Evolutionary conservation across 2,113 vertebrate genomes (phyloP), one percentile per base, ranked within the genome.

Genomic region (Porphyrio hochstetteri): DNA sequence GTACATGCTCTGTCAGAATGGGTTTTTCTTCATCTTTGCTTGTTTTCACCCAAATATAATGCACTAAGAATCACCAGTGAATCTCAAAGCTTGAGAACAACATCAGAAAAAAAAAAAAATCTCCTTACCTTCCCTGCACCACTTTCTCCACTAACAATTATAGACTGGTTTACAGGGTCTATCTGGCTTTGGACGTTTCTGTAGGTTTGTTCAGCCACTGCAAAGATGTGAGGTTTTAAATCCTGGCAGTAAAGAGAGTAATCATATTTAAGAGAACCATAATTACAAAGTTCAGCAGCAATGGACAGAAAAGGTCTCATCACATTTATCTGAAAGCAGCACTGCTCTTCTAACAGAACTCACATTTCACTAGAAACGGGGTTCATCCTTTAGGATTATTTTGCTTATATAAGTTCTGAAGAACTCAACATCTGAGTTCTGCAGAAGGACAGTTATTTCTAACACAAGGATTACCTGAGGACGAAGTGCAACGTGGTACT

Each of bases 141-240:
- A 33, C 99, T 99, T 97, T 99, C 99, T 71, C 99, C 99, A 42
- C 99, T 99, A 95, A 99, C 99, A 93, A 99, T 98, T 89, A 99
- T 97, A 13, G 99, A 99, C 90, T 99, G 99, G 98, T 99, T 98
- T 53, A 98, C 90, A 0, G 98, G 99, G 42, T 98, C 98, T 46
- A 98, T 96, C 93, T 99, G 98, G 80, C 98, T 98, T 95, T 98
- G 98, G 69, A 99, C 98, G 7, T 99, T 99, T 91, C 99, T 98
- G 97, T 99, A 99, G 40, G 98, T 99, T 95, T 99, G 98, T 93
- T 99, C 99, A 17, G 99, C 99, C 94, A 99, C 98, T 36, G 98
- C 98, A 92, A 99, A 99, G 93, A 99, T 98, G 88, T 99, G 99
- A 59, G 99, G 99, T 85, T 99, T 99, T 92, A 98, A 98, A 88